Evolutionary conservation across 2,113 vertebrate species (phyloP).

Genomic region (Pao palembangensis): DNA sequence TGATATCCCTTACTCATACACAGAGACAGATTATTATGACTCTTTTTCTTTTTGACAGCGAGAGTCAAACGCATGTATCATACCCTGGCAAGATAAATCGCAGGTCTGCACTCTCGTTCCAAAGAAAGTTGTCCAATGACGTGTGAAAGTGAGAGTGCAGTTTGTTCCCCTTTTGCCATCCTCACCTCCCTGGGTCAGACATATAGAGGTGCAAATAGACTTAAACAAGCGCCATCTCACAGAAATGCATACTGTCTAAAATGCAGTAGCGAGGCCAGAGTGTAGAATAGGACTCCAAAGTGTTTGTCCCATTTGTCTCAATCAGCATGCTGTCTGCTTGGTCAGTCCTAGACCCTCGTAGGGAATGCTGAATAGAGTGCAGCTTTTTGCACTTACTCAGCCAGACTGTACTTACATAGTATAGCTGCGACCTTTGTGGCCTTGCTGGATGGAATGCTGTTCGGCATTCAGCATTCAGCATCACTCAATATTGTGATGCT

Average conservation of each 20-base stretch:
- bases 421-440: constrained; percentile 50
- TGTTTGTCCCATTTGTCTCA: constrained; percentile 68
- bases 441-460: constrained; percentile 36
- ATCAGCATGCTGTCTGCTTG: constrained; percentile 56
- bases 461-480: constrained; percentile 19
- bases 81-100: constrained; percentile 29
- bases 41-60: constrained; percentile 23
- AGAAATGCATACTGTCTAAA: constrained; percentile 38
- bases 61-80: constrained; percentile 65
- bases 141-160: constrained; percentile 61
- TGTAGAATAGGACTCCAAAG: constrained; percentile 52
- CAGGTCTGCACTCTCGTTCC: constrained; percentile 23
- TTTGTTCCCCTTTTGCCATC: constrained; percentile 46
- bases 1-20: background rate
- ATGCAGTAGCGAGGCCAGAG: constrained; percentile 44
- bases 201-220: constrained; percentile 13
- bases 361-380: constrained; percentile 64
- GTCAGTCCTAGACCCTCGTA: constrained; percentile 61
- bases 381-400: constrained; percentile 65
- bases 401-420: constrained; percentile 39
- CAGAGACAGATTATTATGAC: background rate
- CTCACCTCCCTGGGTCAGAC: constrained; percentile 26
- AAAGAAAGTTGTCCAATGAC: constrained; percentile 52
- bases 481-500: constrained; percentile 33
- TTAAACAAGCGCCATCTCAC: constrained; percentile 11